Conservation (phyloP, 1,140 invertebrate species). For the Idris sp. region DNA sequence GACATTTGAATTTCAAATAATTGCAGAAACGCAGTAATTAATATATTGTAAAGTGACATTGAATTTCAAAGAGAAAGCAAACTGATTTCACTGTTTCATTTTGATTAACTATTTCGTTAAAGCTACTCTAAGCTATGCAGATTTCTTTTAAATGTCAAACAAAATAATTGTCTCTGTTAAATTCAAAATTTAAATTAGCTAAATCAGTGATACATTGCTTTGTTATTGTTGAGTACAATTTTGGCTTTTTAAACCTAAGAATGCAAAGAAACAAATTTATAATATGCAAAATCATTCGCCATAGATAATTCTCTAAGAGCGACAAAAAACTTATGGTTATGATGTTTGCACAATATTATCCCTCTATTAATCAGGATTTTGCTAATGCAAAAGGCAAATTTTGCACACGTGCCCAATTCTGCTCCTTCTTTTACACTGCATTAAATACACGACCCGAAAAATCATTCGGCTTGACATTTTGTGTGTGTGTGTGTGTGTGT, state of each 20-base stretch:
- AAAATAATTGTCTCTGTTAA: constrained; percentile 1
- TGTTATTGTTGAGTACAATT: too few relatives aligned
- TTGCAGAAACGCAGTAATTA: constrained; percentile 55
- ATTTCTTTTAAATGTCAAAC: too few relatives aligned
- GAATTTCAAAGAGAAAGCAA: constrained; percentile 56
- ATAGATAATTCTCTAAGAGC: too few relatives aligned
- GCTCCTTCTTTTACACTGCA: constrained; percentile 31
- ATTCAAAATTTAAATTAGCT: neutral
- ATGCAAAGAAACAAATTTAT: too few relatives aligned
- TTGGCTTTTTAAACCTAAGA: too few relatives aligned
- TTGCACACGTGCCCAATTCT: constrained; percentile 46
- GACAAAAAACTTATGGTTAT: constrained; percentile 57
- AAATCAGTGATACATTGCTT: too few relatives aligned
- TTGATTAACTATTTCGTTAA: constrained; percentile 49
- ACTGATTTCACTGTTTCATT: constrained; percentile 39
- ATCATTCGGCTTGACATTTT: too few relatives aligned
- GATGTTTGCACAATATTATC: constrained; percentile 72
- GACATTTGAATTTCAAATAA: constrained; percentile 60
- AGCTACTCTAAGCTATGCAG: constrained; percentile 20
- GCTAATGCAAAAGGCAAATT: constrained; percentile 45
- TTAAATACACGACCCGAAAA: too few relatives aligned
- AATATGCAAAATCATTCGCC: too few relatives aligned
- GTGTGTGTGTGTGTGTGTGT: too few relatives aligned
- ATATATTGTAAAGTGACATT: constrained; percentile 59
- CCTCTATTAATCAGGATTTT: constrained; percentile 73